phyloP scores from a whole-genome alignment of 2,113 vertebrate genomes.

The Silurus asotus region DNA sequence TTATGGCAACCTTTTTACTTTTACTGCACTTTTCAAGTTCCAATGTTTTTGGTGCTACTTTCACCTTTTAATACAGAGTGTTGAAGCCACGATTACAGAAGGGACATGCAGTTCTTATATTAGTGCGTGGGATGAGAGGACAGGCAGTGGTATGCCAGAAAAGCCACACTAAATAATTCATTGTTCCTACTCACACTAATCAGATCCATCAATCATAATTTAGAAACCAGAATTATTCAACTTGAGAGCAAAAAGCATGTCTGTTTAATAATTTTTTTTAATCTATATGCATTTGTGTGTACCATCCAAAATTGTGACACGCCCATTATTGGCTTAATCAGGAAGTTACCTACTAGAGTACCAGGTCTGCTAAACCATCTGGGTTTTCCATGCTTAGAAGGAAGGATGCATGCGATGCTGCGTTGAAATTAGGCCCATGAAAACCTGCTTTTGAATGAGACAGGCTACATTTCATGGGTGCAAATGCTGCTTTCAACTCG shows the following conservation, averaged over 20 bases:
- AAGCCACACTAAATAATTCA: background rate
- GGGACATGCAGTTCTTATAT: background rate
- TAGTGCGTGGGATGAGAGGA: background rate
- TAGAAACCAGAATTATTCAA: background rate
- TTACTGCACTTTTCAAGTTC: background rate
- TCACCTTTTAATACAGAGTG: background rate
- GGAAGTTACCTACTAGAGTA: background rate
- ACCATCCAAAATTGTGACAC: background rate
- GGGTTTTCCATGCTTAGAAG: background rate
- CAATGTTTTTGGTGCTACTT: background rate
- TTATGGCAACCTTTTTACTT: background rate
- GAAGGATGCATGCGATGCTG: background rate
- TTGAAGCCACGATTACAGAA: background rate
- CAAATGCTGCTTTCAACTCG: background rate
- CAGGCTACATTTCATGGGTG: background rate
- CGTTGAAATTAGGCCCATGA: conserved; percentile 9
- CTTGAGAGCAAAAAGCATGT: too few species aligned
- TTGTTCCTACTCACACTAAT: background rate
- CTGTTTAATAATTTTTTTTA: too few species aligned
- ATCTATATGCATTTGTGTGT: background rate
- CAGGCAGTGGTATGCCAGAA: background rate
- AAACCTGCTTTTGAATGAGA: conserved; percentile 3
- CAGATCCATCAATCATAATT: background rate
- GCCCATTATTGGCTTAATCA: background rate
- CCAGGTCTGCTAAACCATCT: background rate